These are phyloP conservation scores for Aythya baeri DNA, from an alignment of 2,113 vertebrate genomes.

Conservation along the genomic window DNA sequence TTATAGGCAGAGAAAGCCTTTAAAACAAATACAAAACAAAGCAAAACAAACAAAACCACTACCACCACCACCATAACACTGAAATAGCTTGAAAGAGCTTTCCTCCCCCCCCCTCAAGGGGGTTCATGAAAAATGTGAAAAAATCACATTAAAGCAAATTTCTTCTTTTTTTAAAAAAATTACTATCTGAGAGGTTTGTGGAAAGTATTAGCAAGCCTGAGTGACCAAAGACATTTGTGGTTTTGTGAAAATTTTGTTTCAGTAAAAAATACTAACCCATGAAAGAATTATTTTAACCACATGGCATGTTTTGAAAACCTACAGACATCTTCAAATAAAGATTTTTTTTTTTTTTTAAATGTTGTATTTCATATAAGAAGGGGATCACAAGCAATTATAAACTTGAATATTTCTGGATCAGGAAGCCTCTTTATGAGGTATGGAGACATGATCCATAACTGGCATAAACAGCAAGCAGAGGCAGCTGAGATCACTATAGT, in stretches of 20 bases:
- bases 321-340: background rate
- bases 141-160: background rate
- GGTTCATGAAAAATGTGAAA: background rate
- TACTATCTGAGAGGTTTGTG: background rate
- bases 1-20: background rate
- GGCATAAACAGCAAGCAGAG: background rate
- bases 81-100: background rate
- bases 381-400: background rate
- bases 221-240: background rate
- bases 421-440: background rate
- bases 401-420: background rate
- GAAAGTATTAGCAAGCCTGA: slow-evolving; percentile 11
- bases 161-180: background rate
- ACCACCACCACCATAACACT: background rate
- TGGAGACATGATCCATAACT: background rate
- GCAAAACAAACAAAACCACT: too few relatives aligned
- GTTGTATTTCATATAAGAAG: background rate
- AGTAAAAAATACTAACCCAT: background rate
- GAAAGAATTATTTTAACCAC: background rate
- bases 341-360: background rate
- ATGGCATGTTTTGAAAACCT: background rate
- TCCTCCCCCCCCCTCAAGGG: background rate
- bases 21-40: background rate
- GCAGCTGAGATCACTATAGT: background rate
- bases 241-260: slow-evolving; percentile 19